Conservation (phyloP, 2,113 vertebrate species). For the Centropus unirufus region DNA sequence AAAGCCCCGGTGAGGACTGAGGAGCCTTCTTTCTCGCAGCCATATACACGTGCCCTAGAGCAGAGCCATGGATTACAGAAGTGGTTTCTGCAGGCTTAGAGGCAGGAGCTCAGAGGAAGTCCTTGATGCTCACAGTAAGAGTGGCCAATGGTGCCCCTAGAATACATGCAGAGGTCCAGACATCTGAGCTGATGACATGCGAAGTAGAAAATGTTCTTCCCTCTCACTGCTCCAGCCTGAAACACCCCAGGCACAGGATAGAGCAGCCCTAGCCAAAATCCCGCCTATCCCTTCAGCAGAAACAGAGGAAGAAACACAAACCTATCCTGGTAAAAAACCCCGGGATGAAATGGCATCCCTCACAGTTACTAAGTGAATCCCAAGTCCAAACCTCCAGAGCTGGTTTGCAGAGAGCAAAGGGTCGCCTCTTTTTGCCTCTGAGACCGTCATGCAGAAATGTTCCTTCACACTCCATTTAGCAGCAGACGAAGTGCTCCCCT, state of each 20-base stretch:
- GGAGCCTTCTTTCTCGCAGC: neutral
- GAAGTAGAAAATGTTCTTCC: neutral
- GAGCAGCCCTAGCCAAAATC: neutral
- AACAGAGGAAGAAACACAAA: neutral
- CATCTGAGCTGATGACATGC: neutral
- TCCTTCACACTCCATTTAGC: neutral
- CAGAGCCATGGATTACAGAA: neutral
- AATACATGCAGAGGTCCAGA: neutral
- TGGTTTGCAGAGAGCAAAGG: neutral
- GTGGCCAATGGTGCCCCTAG: neutral
- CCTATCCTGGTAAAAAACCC: neutral
- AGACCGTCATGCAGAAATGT: neutral
- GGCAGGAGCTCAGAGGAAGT: neutral
- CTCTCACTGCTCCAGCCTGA: neutral
- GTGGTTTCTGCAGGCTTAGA: neutral
- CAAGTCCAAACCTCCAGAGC: neutral
- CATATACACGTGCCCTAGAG: fast-evolving
- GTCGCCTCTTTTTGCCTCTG: neutral
- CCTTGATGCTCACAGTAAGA: neutral
- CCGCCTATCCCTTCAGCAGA: neutral
- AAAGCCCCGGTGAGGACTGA: neutral
- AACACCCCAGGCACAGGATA: neutral
- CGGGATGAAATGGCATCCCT: neutral
- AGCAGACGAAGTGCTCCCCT: neutral
- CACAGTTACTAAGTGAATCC: neutral